Evolutionary conservation across 2,888 invertebrate species (phyloP).

Genomic region (Polydrusus pterygomalis): DNA sequence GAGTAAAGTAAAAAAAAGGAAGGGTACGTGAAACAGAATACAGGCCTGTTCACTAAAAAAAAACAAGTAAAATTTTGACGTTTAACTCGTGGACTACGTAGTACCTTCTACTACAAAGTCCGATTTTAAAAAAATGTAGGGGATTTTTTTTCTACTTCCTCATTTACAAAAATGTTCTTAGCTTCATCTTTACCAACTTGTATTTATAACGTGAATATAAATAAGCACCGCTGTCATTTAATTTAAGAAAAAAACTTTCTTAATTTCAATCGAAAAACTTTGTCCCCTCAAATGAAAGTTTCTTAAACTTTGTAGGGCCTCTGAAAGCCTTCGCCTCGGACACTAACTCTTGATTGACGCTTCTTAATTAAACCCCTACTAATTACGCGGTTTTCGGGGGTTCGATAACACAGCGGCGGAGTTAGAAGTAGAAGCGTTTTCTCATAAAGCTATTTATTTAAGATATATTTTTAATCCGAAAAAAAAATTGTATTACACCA

Average conservation of each 20-base stretch:
- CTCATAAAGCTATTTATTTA: not conserved
- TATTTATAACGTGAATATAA: constrained; percentile 6
- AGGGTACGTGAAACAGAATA: too few species aligned
- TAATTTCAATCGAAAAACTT: constrained; percentile 17
- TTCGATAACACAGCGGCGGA: constrained; percentile 20
- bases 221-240: not conserved
- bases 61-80: too few species aligned
- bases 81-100: too few species aligned
- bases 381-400: constrained; percentile 35
- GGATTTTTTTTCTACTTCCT: too few species aligned
- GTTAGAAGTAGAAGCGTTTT: not conserved
- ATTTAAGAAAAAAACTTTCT: constrained; percentile 1
- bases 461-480: too few species aligned
- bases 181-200: not conserved
- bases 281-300: constrained; percentile 27
- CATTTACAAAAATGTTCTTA: too few species aligned
- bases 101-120: too few species aligned
- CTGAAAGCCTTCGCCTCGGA: constrained; percentile 17
- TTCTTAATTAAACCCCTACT: constrained; percentile 30
- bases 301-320: constrained; percentile 5
- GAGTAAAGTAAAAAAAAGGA: too few species aligned
- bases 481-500: too few species aligned
- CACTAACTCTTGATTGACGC: constrained; percentile 34
- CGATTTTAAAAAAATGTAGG: too few species aligned
- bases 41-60: too few species aligned